Base-by-base conservation (phyloP, 2,113 vertebrate species). In the Cheilinus undulatus region DNA sequence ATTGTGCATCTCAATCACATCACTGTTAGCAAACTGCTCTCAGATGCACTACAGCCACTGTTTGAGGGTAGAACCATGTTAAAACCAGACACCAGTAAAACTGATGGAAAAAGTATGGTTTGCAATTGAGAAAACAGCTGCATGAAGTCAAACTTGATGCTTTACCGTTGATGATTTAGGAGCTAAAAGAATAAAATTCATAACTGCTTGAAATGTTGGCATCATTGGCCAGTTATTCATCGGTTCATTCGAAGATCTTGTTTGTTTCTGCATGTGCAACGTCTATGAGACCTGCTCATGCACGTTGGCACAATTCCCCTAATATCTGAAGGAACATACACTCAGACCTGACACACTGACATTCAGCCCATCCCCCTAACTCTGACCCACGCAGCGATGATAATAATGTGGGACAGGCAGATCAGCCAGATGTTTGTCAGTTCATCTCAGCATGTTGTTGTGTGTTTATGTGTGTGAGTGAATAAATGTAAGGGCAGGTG, bases 351-450 rank as follows among this genome's bases (percentile, higher is more conserved):
- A 32, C 30, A 32, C 9, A 9, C 38, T 40, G 13, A 40, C 38
- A 40, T 40, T 42, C 9, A 3, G 15, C 67, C 3, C 61, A 24
- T 40, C 43, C 2, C 28, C 34, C 52, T 22, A 17, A 26, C 61
- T 34, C 50, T 60, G 48, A 58, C 60, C 42, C 50, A 65, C 46
- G 66, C 46, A 23, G 50, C 19, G 5, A 63, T 36, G 40, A n/a
- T 43, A 22, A 66, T 59, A 82, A 84, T 82, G 65, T 84, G 75
- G 78, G 69, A 24, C 76, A 88, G 76, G 59, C 28, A 77, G 63
- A 84, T 78, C 49, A 63, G 27, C 72, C 82, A 88, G 76, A 80
- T 83, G 82, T 88, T 78, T 63, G 60, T 58, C 49, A 42, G 26
- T 58, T 11, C n/a, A 23, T 75, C 15, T 43, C 12, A 1, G 19